Conservation (phyloP, 2,797 vertebrate species). For the Protosalanx chinensis region DNA sequence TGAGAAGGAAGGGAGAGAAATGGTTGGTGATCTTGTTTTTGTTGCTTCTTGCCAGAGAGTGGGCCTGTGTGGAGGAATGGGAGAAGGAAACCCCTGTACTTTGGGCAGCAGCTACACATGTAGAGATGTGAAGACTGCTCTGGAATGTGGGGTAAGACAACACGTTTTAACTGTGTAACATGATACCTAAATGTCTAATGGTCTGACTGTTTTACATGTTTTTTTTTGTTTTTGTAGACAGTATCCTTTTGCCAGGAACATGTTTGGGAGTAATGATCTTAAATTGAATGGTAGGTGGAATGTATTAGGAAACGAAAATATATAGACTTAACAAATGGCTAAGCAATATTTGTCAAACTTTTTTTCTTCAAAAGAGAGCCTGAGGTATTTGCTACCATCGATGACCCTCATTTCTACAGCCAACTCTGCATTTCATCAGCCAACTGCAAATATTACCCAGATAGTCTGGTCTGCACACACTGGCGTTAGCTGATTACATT, state of each 20-base stretch:
- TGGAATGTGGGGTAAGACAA: slow-evolving; percentile 72
- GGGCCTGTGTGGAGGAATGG: slow-evolving; percentile 37
- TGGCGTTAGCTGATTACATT: background rate
- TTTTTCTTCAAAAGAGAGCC: slow-evolving; percentile 10
- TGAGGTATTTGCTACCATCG: background rate
- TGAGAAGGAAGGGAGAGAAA: background rate
- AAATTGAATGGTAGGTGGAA: slow-evolving; percentile 30
- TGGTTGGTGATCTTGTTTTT: background rate
- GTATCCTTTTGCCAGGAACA: slow-evolving; percentile 70
- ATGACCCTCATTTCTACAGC: slow-evolving; percentile 13
- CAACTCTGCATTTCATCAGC: slow-evolving; percentile 11
- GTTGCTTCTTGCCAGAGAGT: slow-evolving; percentile 23
- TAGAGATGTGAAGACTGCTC: slow-evolving; percentile 62
- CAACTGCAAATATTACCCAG: slow-evolving; percentile 25
- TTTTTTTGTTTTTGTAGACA: slow-evolving; percentile 51
- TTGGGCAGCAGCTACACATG: slow-evolving; percentile 68
- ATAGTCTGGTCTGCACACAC: slow-evolving; percentile 3
- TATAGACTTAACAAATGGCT: background rate
- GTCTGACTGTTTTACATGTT: background rate
- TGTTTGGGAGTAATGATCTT: slow-evolving; percentile 56
- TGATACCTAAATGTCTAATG: background rate
- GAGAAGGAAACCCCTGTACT: slow-evolving; percentile 64
- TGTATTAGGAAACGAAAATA: no score
- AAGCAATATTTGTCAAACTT: background rate
- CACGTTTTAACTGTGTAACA: no score